Conservation (phyloP, 2,113 vertebrate genomes). For the Hystrix cristata region DNA sequence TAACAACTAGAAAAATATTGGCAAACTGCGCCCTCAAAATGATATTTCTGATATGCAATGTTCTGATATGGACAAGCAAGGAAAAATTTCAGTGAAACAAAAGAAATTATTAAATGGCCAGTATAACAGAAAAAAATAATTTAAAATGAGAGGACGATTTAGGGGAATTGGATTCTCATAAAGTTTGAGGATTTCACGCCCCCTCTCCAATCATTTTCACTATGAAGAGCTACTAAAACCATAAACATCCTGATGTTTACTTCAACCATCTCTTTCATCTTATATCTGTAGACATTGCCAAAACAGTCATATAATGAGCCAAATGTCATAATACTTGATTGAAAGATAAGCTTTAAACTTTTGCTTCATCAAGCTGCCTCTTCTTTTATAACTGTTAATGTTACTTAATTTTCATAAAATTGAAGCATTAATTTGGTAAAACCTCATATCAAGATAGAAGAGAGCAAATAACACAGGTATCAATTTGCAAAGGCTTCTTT, state of each 20-base stretch:
- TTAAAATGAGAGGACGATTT: neutral
- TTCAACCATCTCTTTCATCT: neutral
- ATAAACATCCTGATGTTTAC: neutral
- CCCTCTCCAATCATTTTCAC: neutral
- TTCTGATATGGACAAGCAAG: neutral
- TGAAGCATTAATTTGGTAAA: slow-evolving; percentile 22
- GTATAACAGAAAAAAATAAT: neutral
- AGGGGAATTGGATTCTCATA: neutral
- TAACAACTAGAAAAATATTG: neutral
- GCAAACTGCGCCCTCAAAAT: neutral
- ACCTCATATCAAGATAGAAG: slow-evolving; percentile 26
- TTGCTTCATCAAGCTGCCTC: slow-evolving; percentile 1
- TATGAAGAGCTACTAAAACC: neutral
- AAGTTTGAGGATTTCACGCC: neutral
- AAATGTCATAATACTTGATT: neutral
- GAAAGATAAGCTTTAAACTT: neutral
- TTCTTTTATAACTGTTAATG: neutral
- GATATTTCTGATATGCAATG: neutral
- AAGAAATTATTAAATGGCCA: neutral
- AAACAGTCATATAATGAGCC: neutral
- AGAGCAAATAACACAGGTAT: neutral
- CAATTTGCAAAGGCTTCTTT: slow-evolving; percentile 45
- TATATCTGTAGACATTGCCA: neutral
- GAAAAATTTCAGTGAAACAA: neutral
- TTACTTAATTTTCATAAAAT: slow-evolving; percentile 17